Conservation (phyloP, 2,113 vertebrate species). For the Hemiscyllium ocellatum region DNA sequence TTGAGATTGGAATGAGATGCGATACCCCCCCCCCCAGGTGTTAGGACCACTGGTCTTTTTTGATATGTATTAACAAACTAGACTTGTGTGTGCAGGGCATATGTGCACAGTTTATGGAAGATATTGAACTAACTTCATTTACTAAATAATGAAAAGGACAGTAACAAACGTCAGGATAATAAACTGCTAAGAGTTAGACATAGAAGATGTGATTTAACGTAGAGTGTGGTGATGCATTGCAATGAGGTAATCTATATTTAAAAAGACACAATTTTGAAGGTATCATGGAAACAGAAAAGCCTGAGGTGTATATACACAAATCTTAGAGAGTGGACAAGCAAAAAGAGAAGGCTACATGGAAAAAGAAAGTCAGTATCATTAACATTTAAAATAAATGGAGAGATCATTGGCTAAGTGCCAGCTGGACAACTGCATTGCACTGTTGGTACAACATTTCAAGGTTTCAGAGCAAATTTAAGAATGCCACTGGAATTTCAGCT, state of each 20-base stretch:
- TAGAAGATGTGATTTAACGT: neutral
- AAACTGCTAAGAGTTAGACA: neutral
- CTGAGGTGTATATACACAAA: neutral
- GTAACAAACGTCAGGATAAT: neutral
- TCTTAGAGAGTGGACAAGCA: neutral
- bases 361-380: neutral
- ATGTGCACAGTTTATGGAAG: neutral
- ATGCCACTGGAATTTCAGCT: neutral
- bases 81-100: neutral
- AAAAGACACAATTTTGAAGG: neutral
- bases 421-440: neutral
- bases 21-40: neutral
- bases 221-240: neutral
- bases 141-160: neutral
- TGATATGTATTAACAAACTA: neutral
- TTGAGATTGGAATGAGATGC: neutral
- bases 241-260: neutral
- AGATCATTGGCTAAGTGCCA: neutral
- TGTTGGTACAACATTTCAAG: neutral
- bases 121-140: neutral
- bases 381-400: too few species aligned
- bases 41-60: neutral
- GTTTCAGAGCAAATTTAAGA: neutral
- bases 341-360: neutral
- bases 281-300: neutral